A percentile compares a stretch with the other conserved stretches of the same genome.
Conservation (phyloP, 2,113 vertebrate species). For the Mastomys natalensis region DNA sequence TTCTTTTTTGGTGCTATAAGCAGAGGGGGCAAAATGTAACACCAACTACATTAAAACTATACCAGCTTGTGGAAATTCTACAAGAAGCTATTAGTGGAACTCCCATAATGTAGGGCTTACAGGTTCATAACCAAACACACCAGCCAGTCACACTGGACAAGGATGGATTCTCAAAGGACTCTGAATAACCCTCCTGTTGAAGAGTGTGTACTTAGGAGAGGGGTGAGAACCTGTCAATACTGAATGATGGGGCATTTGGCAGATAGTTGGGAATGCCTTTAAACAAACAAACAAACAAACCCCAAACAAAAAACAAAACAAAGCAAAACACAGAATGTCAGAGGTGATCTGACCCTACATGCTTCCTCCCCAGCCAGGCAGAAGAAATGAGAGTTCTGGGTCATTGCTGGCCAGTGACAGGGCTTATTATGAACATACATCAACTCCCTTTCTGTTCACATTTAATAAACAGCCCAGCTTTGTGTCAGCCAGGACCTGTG, state of each 20-base stretch:
- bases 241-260: conserved; percentile 28
- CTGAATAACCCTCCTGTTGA: conserved; percentile 34
- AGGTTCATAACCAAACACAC: conserved; percentile 17
- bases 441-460: background rate
- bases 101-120: background rate
- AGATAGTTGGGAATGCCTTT: conserved; percentile 21
- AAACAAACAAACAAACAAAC: conserved; percentile 8
- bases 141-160: conserved; percentile 37
- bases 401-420: conserved; percentile 7
- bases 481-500: background rate
- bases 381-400: background rate
- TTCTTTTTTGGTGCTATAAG: background rate
- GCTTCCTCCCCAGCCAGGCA: background rate
- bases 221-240: background rate
- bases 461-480: conserved; percentile 25
- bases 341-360: background rate
- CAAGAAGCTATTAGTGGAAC: background rate
- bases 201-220: background rate
- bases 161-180: conserved; percentile 47
- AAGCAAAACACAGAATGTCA: conserved; percentile 12
- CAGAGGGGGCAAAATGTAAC: background rate
- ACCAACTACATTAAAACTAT: conserved; percentile 34
- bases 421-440: conserved; percentile 6
- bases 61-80: conserved; percentile 15
- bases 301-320: background rate